phyloP scores from a whole-genome alignment of 2,113 vertebrate species.

The Agelaius tricolor region DNA sequence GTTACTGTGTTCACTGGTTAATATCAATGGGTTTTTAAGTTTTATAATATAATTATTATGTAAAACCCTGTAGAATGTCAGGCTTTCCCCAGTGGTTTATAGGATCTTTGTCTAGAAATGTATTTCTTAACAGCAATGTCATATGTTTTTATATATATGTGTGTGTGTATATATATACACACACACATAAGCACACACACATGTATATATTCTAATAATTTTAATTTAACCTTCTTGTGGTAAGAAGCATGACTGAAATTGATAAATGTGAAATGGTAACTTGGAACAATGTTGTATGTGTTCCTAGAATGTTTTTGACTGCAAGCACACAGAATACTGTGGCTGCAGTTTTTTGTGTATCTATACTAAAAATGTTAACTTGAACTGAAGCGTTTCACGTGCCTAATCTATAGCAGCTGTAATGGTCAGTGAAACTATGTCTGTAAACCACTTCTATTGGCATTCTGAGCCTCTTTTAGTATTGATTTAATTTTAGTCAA shows the following conservation, averaged over 20 bases:
- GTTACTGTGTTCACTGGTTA: neutral
- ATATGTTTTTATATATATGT: neutral
- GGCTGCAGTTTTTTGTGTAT: slow-evolving; percentile 47
- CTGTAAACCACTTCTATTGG: slow-evolving; percentile 62
- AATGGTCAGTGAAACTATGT: slow-evolving; percentile 65
- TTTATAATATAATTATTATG: neutral
- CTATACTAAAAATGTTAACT: slow-evolving; percentile 52
- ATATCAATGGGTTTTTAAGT: neutral
- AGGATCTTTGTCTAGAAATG: neutral
- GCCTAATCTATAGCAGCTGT: slow-evolving; percentile 70
- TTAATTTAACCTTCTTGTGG: neutral
- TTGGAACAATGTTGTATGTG: neutral
- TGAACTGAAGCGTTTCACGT: slow-evolving; percentile 51
- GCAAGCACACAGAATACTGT: slow-evolving; percentile 28
- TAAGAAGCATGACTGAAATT: neutral
- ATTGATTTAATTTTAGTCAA: slow-evolving; percentile 50
- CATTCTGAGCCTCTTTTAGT: slow-evolving; percentile 48
- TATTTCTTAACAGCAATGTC: neutral
- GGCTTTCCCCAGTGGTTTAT: neutral
- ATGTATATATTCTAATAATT: neutral
- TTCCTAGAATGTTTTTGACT: slow-evolving; percentile 42
- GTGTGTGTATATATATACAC: neutral
- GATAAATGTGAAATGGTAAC: neutral
- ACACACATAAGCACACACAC: accelerated
- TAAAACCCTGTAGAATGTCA: neutral